Conservation (phyloP, 2,888 invertebrate genomes). For the Drosophila parthenogenetica region DNA sequence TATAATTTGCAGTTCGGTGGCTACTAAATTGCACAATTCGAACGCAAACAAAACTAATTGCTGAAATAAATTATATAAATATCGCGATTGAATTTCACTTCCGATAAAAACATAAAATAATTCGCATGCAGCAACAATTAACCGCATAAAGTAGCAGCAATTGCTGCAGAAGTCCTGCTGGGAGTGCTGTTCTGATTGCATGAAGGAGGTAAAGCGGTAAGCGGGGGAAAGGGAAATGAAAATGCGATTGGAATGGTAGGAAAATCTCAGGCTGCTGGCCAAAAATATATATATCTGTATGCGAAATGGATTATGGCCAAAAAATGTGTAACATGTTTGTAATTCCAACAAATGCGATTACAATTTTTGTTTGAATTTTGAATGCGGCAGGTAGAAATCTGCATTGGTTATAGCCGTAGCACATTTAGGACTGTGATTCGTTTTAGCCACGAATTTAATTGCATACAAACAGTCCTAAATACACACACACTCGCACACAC, state of each 20-base stretch:
- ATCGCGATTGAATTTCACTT: conserved; percentile 73
- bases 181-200: conserved; percentile 15
- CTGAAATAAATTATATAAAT: conserved; percentile 75
- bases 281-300: neutral
- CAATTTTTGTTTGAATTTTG: conserved; percentile 63
- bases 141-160: conserved; percentile 37
- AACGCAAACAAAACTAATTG: conserved; percentile 67
- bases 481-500: neutral
- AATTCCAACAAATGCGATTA: conserved; percentile 66
- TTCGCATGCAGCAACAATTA: conserved; percentile 54
- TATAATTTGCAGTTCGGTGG: conserved; percentile 64
- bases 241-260: conserved; percentile 13
- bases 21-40: conserved; percentile 55
- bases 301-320: conserved; percentile 16
- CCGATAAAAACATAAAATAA: conserved; percentile 72
- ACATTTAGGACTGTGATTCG: conserved; percentile 54
- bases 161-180: conserved; percentile 15
- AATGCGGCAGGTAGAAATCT: conserved; percentile 26
- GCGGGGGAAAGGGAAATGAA: conserved; percentile 7
- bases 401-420: neutral
- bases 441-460: conserved; percentile 70
- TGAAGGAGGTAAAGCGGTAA: neutral
- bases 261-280: conserved; percentile 48
- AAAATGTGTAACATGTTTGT: conserved; percentile 44
- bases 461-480: conserved; percentile 53